A percentile compares a stretch with the other conserved stretches of the same genome.
phyloP scores from a whole-genome alignment of 2,888 invertebrate genomes.

The Drosophila kokeensis region DNA sequence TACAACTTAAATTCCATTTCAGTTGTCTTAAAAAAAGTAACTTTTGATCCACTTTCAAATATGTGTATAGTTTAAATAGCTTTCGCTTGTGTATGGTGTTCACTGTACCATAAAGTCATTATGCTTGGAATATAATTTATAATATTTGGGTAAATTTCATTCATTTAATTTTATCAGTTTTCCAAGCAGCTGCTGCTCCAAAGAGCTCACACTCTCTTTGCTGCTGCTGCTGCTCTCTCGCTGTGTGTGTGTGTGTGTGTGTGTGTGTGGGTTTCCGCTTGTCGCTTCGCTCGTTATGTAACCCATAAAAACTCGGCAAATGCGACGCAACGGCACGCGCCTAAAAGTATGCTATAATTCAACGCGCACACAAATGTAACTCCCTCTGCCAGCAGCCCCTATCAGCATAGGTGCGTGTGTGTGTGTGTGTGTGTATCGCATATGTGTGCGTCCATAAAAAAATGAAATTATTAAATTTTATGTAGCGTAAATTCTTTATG shows the following conservation, averaged over 20 bases:
- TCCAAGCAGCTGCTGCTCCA: slow-evolving; percentile 17
- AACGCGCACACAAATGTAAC: slow-evolving; percentile 52
- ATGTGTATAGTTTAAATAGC: neutral
- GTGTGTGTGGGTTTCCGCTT: slow-evolving; percentile 60
- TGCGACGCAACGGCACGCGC: slow-evolving; percentile 78
- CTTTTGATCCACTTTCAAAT: neutral
- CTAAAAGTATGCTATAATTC: slow-evolving; percentile 81
- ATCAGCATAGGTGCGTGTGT: slow-evolving; percentile 17
- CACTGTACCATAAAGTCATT: slow-evolving; percentile 31
- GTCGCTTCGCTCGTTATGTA: slow-evolving; percentile 74
- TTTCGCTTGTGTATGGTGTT: neutral
- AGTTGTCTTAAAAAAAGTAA: neutral
- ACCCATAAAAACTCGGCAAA: slow-evolving; percentile 76
- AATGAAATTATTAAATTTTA: slow-evolving; percentile 83
- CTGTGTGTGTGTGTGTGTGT: slow-evolving; percentile 22
- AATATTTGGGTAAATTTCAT: slow-evolving; percentile 14
- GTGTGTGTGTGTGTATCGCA: slow-evolving; percentile 35
- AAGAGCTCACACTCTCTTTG: neutral
- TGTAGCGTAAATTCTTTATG: slow-evolving; percentile 84
- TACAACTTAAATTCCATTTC: neutral
- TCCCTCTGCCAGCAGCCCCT: slow-evolving; percentile 16
- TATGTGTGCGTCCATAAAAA: slow-evolving; percentile 64
- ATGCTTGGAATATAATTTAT: slow-evolving; percentile 23
- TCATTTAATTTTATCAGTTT: slow-evolving; percentile 35
- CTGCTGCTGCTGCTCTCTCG: slow-evolving; percentile 10